A percentile compares a stretch with the other conserved stretches of the same genome.
These are phyloP conservation scores for Brachyistius frenatus DNA, from an alignment of 2,113 vertebrate genomes.

Conservation along the genomic window DNA sequence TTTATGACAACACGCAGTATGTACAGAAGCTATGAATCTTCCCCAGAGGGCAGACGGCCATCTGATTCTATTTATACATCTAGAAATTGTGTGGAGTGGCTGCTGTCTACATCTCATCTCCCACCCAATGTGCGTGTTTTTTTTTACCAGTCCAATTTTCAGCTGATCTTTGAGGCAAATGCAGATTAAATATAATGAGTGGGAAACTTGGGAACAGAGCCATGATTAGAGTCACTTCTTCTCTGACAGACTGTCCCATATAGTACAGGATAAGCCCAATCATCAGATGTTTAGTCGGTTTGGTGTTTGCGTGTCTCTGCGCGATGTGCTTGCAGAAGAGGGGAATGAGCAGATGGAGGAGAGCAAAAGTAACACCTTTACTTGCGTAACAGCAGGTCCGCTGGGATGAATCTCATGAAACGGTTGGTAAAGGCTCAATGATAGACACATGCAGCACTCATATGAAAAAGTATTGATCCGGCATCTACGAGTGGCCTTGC, in stretches of 20 bases:
- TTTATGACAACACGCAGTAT: not conserved
- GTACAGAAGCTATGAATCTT: conserved; percentile 34
- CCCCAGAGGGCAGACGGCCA: not conserved
- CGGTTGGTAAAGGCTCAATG: conserved; percentile 8
- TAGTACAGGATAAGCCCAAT: not conserved
- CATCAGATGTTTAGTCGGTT: conserved; percentile 1
- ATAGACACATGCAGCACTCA: conserved; percentile 22
- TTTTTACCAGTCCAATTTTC: no score
- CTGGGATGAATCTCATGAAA: conserved; percentile 41
- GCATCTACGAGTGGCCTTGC: conserved; percentile 31
- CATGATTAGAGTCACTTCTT: not conserved
- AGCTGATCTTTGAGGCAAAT: no score
- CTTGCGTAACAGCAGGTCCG: not conserved
- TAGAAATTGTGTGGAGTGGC: conserved; percentile 1
- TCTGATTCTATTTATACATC: conserved; percentile 24
- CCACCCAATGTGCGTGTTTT: not conserved
- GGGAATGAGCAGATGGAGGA: not conserved
- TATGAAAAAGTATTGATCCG: conserved; percentile 51
- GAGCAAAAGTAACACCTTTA: conserved; percentile 5
- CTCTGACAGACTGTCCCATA: conserved; percentile 17
- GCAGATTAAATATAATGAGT: conserved; percentile 3
- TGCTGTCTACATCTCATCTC: not conserved
- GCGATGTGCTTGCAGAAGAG: not conserved
- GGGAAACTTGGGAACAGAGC: not conserved
- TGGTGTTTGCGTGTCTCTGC: not conserved